Conservation (phyloP, 2,113 vertebrate genomes). For the Sinocyclocheilus anophthalmus region DNA sequence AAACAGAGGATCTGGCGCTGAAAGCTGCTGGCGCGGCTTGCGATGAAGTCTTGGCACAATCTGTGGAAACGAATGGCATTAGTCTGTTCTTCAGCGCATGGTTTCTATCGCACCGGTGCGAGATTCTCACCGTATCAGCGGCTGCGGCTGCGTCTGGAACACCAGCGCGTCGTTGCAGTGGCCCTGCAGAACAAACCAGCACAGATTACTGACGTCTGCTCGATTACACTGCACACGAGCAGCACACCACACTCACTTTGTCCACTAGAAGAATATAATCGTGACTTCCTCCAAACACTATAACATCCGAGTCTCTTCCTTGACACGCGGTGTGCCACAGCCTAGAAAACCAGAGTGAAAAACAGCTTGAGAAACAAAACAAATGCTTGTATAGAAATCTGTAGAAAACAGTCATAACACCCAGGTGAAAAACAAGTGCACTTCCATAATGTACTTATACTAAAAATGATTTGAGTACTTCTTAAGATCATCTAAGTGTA, state of each 20-base stretch:
- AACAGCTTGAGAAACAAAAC: not conserved
- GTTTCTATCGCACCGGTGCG: too few relatives aligned
- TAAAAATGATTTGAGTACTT: too few relatives aligned
- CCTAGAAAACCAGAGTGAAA: conserved; percentile 55
- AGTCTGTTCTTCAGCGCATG: not conserved
- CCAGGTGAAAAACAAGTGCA: too few relatives aligned
- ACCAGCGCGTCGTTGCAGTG: conserved; percentile 91
- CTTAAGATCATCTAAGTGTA: too few relatives aligned
- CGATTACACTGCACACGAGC: too few relatives aligned
- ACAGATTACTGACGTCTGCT: not conserved
- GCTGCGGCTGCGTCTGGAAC: conserved; percentile 90
- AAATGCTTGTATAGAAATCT: too few relatives aligned
- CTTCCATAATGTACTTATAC: too few relatives aligned
- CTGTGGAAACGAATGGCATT: too few relatives aligned
- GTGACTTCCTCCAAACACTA: conserved; percentile 95
- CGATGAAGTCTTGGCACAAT: too few relatives aligned
- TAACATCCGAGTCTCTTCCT: conserved; percentile 87
- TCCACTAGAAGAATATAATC: conserved; percentile 91
- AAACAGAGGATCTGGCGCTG: too few relatives aligned
- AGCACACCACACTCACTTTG: conserved; percentile 78
- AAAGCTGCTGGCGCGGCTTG: too few relatives aligned
- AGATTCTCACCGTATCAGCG: conserved; percentile 84
- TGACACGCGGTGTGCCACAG: conserved; percentile 92
- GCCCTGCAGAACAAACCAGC: conserved; percentile 61
- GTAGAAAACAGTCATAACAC: too few relatives aligned